Conservation (phyloP, 2,888 invertebrate species). For the Zaprionus obscuricornis region DNA sequence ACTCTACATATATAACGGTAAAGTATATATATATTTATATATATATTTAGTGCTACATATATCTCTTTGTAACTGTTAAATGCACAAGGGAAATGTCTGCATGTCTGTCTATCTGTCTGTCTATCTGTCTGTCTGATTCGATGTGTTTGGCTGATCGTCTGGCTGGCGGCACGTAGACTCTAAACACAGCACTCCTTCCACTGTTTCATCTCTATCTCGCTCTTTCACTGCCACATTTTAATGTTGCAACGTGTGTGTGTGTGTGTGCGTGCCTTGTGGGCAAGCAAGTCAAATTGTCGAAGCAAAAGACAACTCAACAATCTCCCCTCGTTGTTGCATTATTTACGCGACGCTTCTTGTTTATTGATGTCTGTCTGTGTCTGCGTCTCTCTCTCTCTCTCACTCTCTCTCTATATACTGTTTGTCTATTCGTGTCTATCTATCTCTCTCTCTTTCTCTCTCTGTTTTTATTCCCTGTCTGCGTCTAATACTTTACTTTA, state of each 20-base stretch:
- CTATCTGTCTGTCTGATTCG: conserved; percentile 7
- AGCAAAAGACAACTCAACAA: conserved; percentile 34
- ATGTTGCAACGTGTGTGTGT: conserved; percentile 41
- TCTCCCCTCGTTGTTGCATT: conserved; percentile 65
- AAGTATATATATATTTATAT: conserved; percentile 1
- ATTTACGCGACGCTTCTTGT: conserved; percentile 75
- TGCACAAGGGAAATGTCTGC: conserved; percentile 47
- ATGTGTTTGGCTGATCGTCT: conserved; percentile 27
- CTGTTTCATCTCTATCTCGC: conserved; percentile 32
- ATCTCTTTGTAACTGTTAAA: conserved; percentile 18
- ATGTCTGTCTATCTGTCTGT: conserved; percentile 5
- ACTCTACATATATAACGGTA: conserved; percentile 4
- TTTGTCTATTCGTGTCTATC: no score
- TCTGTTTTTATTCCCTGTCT: conserved; percentile 13
- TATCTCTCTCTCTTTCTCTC: not conserved
- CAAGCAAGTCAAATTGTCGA: no score
- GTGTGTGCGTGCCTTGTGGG: conserved; percentile 65
- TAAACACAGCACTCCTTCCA: conserved; percentile 44
- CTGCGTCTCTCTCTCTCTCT: conserved; percentile 12
- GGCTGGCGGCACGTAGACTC: conserved; percentile 50
- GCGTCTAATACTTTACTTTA: conserved; percentile 49
- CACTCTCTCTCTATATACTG: not conserved
- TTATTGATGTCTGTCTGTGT: conserved; percentile 69
- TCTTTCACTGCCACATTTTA: conserved; percentile 49
- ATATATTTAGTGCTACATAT: not conserved